These are phyloP conservation scores for Drosophila pegasa DNA, from an alignment of 2,888 invertebrate genomes.

Conservation along the genomic window DNA sequence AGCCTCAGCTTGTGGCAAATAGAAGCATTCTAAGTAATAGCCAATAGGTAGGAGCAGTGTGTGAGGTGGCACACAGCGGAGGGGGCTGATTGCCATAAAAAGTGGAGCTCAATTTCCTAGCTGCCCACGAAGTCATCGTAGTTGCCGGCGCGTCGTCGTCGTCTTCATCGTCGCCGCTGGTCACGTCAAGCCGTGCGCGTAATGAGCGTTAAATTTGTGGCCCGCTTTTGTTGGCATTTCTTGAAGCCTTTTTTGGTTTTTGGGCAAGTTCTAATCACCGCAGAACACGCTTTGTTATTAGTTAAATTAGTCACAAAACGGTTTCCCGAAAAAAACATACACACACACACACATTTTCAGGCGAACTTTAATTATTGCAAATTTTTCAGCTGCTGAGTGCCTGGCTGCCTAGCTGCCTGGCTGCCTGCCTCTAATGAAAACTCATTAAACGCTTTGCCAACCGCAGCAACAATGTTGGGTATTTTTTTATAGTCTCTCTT, in stretches of 20 bases:
- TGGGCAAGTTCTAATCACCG: constrained; percentile 75
- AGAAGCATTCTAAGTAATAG: constrained; percentile 74
- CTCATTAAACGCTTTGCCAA: constrained; percentile 52
- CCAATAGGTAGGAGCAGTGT: constrained; percentile 17
- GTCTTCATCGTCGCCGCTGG: constrained; percentile 56
- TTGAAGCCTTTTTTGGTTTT: constrained; percentile 41
- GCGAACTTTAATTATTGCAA: constrained; percentile 72
- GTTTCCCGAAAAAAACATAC: constrained; percentile 48
- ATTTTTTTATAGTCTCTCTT: constrained; percentile 35
- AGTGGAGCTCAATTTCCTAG: constrained; percentile 70
- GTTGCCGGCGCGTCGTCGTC: constrained; percentile 22
- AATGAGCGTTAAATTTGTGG: constrained; percentile 77
- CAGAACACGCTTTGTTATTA: constrained; percentile 74
- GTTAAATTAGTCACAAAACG: constrained; percentile 79
- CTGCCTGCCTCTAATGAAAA: constrained; percentile 41
- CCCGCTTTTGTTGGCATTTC: constrained; percentile 59
- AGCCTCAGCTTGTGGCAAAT: constrained; percentile 43
- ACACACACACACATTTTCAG: constrained; percentile 29
- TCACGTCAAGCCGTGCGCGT: constrained; percentile 77
- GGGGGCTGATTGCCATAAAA: constrained; percentile 46
- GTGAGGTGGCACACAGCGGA: neutral
- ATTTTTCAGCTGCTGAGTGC: constrained; percentile 30
- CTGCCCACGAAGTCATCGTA: constrained; percentile 68
- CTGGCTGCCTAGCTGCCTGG: constrained; percentile 8
- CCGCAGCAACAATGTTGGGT: constrained; percentile 22